Conservation (phyloP, 2,113 vertebrate genomes). For the Pyrgilauda ruficollis region DNA sequence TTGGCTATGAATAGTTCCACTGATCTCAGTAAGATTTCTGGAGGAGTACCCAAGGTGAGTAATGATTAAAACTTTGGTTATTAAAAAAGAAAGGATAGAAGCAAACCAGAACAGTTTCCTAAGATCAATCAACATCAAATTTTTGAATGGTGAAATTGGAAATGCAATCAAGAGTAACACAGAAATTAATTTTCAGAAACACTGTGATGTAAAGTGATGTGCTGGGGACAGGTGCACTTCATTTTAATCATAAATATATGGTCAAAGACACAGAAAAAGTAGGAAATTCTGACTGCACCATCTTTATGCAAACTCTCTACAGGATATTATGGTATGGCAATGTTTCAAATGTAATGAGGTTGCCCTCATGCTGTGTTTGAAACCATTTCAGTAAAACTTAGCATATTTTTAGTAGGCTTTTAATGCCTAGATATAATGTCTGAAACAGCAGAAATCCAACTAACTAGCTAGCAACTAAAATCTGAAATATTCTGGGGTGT, state of each 20-base stretch:
- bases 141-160: not conserved
- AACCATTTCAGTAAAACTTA: not conserved
- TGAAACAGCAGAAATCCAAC: not conserved
- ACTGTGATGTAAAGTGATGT: not conserved
- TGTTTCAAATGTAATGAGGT: not conserved
- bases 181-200: not conserved
- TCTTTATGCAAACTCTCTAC: not conserved
- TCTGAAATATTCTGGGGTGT: not conserved
- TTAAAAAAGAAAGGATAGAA: constrained; percentile 8
- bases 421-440: not conserved
- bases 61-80: not conserved
- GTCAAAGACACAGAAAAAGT: not conserved
- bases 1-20: constrained; percentile 20
- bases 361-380: not conserved
- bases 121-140: not conserved
- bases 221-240: not conserved
- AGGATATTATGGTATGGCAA: not conserved
- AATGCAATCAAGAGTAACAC: not conserved
- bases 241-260: not conserved
- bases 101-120: not conserved
- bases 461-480: not conserved
- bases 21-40: not conserved
- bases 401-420: not conserved
- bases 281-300: not conserved
- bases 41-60: not conserved